Evolutionary conservation across 1,140 invertebrate species (phyloP).

Genomic region (Steinernema khuongi): DNA sequence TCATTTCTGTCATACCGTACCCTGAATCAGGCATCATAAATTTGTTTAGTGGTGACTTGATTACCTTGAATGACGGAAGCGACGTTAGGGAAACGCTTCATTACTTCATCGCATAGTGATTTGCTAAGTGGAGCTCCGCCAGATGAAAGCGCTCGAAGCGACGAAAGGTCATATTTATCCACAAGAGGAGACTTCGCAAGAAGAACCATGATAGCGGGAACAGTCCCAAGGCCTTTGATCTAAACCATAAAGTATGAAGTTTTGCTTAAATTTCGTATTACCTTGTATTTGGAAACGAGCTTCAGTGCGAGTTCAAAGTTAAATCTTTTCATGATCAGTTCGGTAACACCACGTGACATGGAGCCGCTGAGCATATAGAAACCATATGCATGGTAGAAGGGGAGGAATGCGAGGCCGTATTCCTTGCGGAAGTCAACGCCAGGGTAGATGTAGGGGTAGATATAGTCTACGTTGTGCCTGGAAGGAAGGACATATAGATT

Average conservation of each 20-base stretch:
- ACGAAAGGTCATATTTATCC: slow-evolving; percentile 52
- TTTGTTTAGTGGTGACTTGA: background rate
- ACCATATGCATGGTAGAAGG: slow-evolving; percentile 80
- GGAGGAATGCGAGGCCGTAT: slow-evolving; percentile 66
- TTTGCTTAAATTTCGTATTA: slow-evolving; percentile 46
- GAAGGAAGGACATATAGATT: slow-evolving; percentile 20
- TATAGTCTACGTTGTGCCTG: slow-evolving; percentile 21
- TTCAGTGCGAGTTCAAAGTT: slow-evolving; percentile 68
- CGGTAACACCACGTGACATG: slow-evolving; percentile 66
- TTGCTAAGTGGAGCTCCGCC: slow-evolving; percentile 57
- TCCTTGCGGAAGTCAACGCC: slow-evolving; percentile 59
- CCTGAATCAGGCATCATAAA: slow-evolving; percentile 41
- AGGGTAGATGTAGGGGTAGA: background rate
- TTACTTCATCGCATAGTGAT: slow-evolving; percentile 44
- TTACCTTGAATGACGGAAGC: slow-evolving; percentile 12
- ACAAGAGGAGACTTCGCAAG: slow-evolving; percentile 59
- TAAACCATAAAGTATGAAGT: background rate
- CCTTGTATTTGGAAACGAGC: slow-evolving; percentile 66
- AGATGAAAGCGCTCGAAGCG: slow-evolving; percentile 31
- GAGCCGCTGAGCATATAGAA: slow-evolving; percentile 61
- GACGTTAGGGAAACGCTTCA: slow-evolving; percentile 30
- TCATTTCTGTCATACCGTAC: slow-evolving; percentile 62
- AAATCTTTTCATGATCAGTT: slow-evolving; percentile 73
- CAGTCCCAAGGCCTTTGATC: background rate
- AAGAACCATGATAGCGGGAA: slow-evolving; percentile 57